Evolutionary conservation across 2,113 vertebrate genomes (phyloP).

Genomic region (Xyliphius kryptos): DNA sequence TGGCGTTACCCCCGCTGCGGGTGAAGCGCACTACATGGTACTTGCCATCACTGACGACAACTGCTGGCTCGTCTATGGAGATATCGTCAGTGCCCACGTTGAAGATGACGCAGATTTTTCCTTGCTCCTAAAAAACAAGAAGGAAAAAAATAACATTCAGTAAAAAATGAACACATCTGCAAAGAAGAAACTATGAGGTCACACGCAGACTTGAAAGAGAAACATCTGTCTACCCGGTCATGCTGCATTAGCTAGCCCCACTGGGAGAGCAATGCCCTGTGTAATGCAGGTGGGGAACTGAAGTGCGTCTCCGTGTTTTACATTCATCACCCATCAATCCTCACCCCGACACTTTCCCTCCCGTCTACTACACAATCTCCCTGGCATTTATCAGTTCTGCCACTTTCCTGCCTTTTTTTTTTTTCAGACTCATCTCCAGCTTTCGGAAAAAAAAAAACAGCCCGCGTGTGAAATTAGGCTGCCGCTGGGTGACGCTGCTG

Average conservation of each 20-base stretch:
- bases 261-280: conserved; percentile 36
- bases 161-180: background rate
- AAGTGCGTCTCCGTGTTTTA: conserved; percentile 45
- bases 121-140: conserved; percentile 72
- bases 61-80: conserved; percentile 83
- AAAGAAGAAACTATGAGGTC: background rate
- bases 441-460: too few relatives aligned
- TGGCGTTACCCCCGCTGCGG: conserved; percentile 91
- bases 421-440: conserved; percentile 40
- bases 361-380: too few relatives aligned
- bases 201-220: conserved; percentile 13
- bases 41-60: conserved; percentile 87
- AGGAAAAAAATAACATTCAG: background rate
- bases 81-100: conserved; percentile 95
- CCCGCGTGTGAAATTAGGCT: too few relatives aligned
- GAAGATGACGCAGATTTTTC: conserved; percentile 89
- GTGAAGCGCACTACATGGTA: conserved; percentile 97
- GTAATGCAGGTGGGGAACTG: conserved; percentile 47
- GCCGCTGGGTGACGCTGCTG: conserved; percentile 25
- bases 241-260: conserved; percentile 32
- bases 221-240: conserved; percentile 37
- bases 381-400: conserved; percentile 58
- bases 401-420: conserved; percentile 57
- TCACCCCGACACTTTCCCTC: too few relatives aligned
- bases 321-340: conserved; percentile 43